A percentile compares a stretch with the other conserved stretches of the same genome.
phyloP scores from a whole-genome alignment of 2,113 vertebrate genomes.

The Struthidea cinerea region DNA sequence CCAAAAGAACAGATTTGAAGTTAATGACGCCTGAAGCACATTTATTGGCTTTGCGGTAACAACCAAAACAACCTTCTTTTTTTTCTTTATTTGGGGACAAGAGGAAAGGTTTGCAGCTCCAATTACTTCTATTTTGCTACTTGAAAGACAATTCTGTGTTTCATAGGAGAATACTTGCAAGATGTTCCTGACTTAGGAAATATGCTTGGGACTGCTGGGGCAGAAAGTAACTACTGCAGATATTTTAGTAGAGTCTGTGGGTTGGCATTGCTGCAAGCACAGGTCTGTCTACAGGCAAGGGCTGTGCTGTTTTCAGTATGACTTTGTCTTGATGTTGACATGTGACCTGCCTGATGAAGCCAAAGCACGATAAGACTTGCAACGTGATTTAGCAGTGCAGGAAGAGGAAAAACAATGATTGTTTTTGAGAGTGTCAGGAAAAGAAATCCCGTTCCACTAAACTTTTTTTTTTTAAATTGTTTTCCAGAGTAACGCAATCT shows the following conservation, averaged over 20 bases:
- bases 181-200: neutral
- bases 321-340: constrained; percentile 27
- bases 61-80: neutral
- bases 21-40: constrained; percentile 7
- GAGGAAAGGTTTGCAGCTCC: neutral
- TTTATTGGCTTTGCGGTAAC: neutral
- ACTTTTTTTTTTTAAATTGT: neutral
- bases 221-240: neutral
- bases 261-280: neutral
- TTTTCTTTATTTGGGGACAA: neutral
- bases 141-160: neutral
- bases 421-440: constrained; percentile 40
- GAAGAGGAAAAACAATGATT: constrained; percentile 59
- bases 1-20: constrained; percentile 9
- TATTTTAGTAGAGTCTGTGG: neutral
- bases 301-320: neutral
- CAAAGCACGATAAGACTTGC: constrained; percentile 10
- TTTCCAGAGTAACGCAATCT: neutral
- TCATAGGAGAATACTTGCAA: neutral
- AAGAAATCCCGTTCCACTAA: neutral
- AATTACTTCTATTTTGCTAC: neutral
- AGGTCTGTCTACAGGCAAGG: neutral
- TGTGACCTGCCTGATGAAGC: neutral
- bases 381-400: neutral
- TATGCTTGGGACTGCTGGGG: neutral